Conservation (phyloP, 1,140 invertebrate genomes). For the Paramacrobiotus metropolitanus region DNA sequence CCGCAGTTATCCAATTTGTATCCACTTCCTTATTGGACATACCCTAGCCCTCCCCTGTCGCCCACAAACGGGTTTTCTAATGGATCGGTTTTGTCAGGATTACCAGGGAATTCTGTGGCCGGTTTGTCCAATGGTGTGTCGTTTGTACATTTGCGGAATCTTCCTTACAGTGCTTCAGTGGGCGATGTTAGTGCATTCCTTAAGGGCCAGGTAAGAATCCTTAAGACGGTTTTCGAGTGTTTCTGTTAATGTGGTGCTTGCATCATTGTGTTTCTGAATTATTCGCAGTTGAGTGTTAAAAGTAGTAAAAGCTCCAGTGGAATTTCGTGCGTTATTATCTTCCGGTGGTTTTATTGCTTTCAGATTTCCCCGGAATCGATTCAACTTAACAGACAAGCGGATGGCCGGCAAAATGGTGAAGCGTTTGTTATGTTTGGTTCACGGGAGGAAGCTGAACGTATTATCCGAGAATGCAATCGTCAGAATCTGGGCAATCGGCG, state of each 20-base stretch:
- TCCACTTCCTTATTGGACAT: not conserved
- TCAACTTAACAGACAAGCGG: conserved; percentile 27
- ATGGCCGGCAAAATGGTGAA: conserved; percentile 29
- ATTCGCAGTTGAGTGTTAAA: not conserved
- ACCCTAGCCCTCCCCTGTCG: not conserved
- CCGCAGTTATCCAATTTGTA: not conserved
- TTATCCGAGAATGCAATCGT: conserved; percentile 28
- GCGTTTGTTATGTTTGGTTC: conserved; percentile 29
- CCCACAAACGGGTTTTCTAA: not conserved
- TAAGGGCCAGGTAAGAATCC: too few relatives aligned
- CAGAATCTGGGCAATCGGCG: conserved; percentile 32
- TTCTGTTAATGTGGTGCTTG: not conserved
- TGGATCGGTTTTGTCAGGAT: not conserved
- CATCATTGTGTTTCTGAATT: not conserved
- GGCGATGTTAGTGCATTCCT: not conserved
- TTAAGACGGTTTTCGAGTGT: too few relatives aligned
- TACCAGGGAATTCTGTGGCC: not conserved
- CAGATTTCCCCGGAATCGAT: conserved; percentile 31
- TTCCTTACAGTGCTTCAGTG: not conserved
- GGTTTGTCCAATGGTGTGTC: not conserved
- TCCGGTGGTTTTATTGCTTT: conserved; percentile 11
- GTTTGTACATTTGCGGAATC: not conserved
- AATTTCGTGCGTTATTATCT: not conserved
- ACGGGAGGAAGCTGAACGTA: conserved; percentile 31
- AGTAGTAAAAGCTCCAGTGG: not conserved